Percentiles rank a stretch among this genome's conserved stretches.
These are phyloP conservation scores for Turdus rufiventris DNA, from an alignment of 2,113 vertebrate genomes.

Conservation along the genomic window DNA sequence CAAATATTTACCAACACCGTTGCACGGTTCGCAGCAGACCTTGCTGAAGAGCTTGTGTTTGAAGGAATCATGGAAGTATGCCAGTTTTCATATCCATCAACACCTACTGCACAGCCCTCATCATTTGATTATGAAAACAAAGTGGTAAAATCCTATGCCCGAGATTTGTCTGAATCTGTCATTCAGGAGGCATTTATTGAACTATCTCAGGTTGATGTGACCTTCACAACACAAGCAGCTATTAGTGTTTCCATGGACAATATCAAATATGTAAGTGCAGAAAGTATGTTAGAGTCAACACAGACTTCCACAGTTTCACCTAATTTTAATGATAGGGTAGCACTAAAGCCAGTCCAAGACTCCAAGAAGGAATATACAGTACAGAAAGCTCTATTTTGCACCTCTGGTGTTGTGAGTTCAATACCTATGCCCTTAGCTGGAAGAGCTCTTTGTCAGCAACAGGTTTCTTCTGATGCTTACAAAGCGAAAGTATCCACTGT, in stretches of 20 bases:
- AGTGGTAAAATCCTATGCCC: slow-evolving; percentile 89
- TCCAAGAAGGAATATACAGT: slow-evolving; percentile 80
- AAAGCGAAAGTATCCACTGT: slow-evolving; percentile 48
- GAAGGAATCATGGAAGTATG: slow-evolving; percentile 99
- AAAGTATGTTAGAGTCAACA: slow-evolving; percentile 70
- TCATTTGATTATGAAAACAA: slow-evolving; percentile 84
- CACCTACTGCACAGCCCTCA: slow-evolving; percentile 74
- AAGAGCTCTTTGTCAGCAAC: slow-evolving; percentile 79
- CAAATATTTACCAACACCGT: slow-evolving; percentile 91
- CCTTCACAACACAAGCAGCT: slow-evolving; percentile 90
- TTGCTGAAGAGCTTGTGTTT: slow-evolving; percentile 95
- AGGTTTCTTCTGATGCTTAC: slow-evolving; percentile 64
- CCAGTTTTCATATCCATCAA: slow-evolving; percentile 91
- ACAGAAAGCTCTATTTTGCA: slow-evolving; percentile 88
- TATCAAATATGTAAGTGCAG: slow-evolving; percentile 81
- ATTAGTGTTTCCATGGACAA: slow-evolving; percentile 92
- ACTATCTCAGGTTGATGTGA: slow-evolving; percentile 88
- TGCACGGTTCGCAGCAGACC: slow-evolving; percentile 86
- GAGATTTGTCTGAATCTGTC: slow-evolving; percentile 94
- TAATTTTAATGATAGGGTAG: slow-evolving; percentile 56
- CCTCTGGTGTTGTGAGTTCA: slow-evolving; percentile 91
- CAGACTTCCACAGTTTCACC: slow-evolving; percentile 73
- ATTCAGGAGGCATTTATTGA: slow-evolving; percentile 98
- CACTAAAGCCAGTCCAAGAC: slow-evolving; percentile 51
- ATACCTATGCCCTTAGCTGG: slow-evolving; percentile 89